Evolutionary conservation across 2,113 vertebrate genomes (phyloP), one percentile per base, ranked within the genome.

Genomic region (Glareola pratincola): DNA sequence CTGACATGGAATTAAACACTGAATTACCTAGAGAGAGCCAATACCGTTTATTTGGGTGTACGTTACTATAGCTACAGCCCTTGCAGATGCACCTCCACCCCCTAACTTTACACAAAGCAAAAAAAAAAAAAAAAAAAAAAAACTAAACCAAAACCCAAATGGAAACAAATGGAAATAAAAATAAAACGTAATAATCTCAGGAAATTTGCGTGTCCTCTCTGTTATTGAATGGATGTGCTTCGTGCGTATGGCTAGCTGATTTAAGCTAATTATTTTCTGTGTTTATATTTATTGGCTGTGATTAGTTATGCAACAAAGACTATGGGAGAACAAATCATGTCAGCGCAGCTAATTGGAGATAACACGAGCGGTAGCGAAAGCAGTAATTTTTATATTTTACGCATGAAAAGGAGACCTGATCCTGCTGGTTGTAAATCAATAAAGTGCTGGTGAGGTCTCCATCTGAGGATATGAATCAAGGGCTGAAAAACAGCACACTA

Each of bases 281-380:
- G 85, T 94, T 92, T 92, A 47, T 94, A 82, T 95, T 94, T 94
- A 92, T 97, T 96, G 90, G 81, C 85, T 74, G 75, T 69, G 91
- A 96, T 97, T 96, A 97, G 92, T 90, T 93, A 87, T 81, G 92
- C 92, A 93, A 91, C 92, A 95, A 91, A 95, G 93, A 39, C 67
- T 23, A 81, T 30, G 67, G 90, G 81, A 93, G 86, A 97, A 90
- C 94, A 89, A 94, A 95, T 87, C 73, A 48, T 82, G 93, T 80
- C 88, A 90, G 85, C 0, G 14, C 90, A 80, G 93, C 67, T 96
- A 95, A 94, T 89, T 94, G 92, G 71, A 89, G 86, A 91, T 51
- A 92, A 81, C 62, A 39, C 3, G 2, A 88, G 59, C 10, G 3
- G 53, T 6, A 67, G 85, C 0, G 6, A 92, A 97, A 95, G 76